Evolutionary conservation across 2,888 invertebrate genomes (phyloP).

Genomic region (Peribatodes rhomboidaria): DNA sequence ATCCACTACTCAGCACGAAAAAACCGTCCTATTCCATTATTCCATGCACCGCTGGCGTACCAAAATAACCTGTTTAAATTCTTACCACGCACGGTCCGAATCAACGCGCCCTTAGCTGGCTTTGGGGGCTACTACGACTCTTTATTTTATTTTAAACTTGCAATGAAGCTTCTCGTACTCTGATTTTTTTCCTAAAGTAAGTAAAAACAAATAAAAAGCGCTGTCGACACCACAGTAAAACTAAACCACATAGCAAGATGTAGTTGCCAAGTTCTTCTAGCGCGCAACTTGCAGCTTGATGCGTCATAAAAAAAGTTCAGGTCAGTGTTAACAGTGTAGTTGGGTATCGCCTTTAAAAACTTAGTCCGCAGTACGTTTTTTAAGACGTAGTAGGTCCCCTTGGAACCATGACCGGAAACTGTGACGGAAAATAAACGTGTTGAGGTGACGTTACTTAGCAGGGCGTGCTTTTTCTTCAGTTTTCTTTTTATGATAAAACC

Average conservation of each 20-base stretch:
- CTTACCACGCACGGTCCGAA: slow-evolving; percentile 21
- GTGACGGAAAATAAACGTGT: slow-evolving; percentile 22
- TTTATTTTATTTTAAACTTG: not conserved
- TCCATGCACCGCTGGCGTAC: slow-evolving; percentile 12
- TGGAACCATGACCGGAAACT: slow-evolving; percentile 5
- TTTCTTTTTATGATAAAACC: slow-evolving; percentile 1
- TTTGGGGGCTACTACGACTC: not conserved
- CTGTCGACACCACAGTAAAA: no score
- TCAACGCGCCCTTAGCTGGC: slow-evolving; percentile 25
- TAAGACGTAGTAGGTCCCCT: not conserved
- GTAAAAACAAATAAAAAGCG: no score
- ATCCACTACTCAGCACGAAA: slow-evolving; percentile 14
- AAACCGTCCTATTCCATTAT: slow-evolving; percentile 14
- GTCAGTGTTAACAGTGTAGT: no score
- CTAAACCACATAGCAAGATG: no score
- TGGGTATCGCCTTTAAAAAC: no score
- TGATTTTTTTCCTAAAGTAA: no score
- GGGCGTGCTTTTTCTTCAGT: slow-evolving; percentile 6
- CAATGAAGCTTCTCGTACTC: no score
- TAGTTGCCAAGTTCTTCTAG: no score
- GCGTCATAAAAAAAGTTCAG: no score
- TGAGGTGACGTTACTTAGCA: slow-evolving; percentile 14
- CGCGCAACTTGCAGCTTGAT: no score
- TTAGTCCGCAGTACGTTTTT: no score
- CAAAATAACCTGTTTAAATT: slow-evolving; percentile 18